Evolutionary conservation across 2,797 vertebrate species (phyloP).

Genomic region (Anomalospiza imberbis): DNA sequence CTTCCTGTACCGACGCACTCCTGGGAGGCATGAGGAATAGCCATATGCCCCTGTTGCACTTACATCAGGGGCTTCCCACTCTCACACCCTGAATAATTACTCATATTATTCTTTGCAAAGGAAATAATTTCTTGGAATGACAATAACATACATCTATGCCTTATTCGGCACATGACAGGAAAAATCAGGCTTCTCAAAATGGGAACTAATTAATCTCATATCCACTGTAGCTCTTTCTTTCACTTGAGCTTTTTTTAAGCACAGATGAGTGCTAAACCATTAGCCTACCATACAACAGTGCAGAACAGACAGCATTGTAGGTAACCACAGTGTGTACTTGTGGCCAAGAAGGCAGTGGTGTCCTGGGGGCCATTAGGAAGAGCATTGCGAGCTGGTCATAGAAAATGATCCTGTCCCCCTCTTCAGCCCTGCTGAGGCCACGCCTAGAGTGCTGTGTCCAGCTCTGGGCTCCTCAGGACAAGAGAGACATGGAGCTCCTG

Average conservation of each 20-base stretch:
- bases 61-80: background rate
- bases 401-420: background rate
- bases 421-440: background rate
- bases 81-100: background rate
- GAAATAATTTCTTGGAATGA: background rate
- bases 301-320: background rate
- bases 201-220: background rate
- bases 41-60: fast-evolving
- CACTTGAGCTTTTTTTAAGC: background rate
- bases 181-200: background rate
- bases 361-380: background rate
- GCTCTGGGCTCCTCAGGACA: background rate
- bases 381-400: fast-evolving
- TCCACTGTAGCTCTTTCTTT: background rate
- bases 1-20: background rate
- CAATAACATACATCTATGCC: too few relatives aligned
- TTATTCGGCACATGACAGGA: background rate
- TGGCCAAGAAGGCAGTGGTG: background rate
- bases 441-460: too few relatives aligned
- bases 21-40: background rate
- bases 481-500: background rate
- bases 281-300: background rate
- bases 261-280: background rate
- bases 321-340: background rate
- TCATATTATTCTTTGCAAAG: background rate